Base-by-base conservation (phyloP, 2,797 vertebrate genomes). In the Gadopsis marmoratus region DNA sequence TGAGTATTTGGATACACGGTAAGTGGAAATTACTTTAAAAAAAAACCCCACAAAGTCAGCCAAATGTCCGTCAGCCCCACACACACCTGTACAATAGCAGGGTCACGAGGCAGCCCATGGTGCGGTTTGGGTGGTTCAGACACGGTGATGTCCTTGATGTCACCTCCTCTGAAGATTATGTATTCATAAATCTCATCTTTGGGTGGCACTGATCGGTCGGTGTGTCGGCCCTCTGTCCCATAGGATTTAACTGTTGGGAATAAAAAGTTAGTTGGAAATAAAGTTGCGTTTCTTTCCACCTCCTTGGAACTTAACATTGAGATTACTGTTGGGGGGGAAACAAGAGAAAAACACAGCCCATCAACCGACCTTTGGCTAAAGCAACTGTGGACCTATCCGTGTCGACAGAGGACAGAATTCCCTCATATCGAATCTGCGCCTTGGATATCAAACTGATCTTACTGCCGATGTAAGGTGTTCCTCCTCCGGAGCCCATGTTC, bases 101-200 rank as follows among this genome's bases (percentile, higher is more conserved):
- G 98, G 81, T 99, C 98, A 80, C 97, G 96, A 43, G 97, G 98
- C 37, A 98, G 94, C 2, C 97, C 93, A 81, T 97, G 96, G 71
- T 97, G 97, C 4, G 96, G 94, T 88, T 98, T 99, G 0, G 97
- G 96, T 61, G 98, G 97, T 79, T 99, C 98, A 45, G 97, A 99
- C 51, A 99, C 98, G 0, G 98, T 99, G 51, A 99, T 98, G 62
- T 99, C 98, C 87, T 99, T 99, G 87, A 99, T 99, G 81, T 99
- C 98, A 81, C 98, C 98, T 51, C 98, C 98, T 87, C 98, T 95
- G 90, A 99, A 99, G 68, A 99, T 99, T 5, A 99, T 99, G 78
- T 97, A 99, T 80, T 99, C 98, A 64, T 98, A 99, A 50, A 97
- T 95, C 64, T 99, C 98, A 85, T 98, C 97, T 84, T 98, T 96